phyloP scores from a whole-genome alignment of 2,888 invertebrate genomes.

The Vanessa cardui region DNA sequence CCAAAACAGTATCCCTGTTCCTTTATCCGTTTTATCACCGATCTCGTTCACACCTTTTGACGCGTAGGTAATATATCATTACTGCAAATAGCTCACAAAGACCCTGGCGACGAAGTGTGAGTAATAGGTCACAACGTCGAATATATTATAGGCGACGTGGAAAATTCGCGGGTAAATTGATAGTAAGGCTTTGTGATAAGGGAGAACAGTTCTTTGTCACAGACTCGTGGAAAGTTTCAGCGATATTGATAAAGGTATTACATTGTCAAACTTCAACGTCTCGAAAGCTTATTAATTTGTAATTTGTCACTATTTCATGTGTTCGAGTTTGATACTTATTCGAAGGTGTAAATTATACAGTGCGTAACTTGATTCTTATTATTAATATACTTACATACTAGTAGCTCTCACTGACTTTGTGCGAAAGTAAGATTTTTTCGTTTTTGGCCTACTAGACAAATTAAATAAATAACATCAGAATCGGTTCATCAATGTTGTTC shows the following conservation, averaged over 20 bases:
- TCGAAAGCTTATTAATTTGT: constrained; percentile 2
- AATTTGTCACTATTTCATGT: neutral
- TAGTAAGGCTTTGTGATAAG: constrained; percentile 30
- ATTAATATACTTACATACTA: no score
- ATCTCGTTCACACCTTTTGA: constrained; percentile 45
- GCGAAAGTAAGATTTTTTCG: no score
- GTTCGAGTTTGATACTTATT: no score
- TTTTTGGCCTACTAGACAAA: no score
- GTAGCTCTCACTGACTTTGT: no score
- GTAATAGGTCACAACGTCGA: constrained; percentile 45
- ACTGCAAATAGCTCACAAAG: constrained; percentile 41
- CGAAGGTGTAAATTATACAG: no score
- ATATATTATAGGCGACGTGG: constrained; percentile 46
- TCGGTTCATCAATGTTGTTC: no score
- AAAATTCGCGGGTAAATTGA: constrained; percentile 44
- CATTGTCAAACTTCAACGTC: neutral
- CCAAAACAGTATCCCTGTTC: constrained; percentile 16
- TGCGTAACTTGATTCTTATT: no score
- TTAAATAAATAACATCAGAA: no score
- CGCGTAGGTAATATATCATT: constrained; percentile 44
- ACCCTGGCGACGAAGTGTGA: constrained; percentile 47
- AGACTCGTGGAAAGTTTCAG: constrained; percentile 1
- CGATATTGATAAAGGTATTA: constrained; percentile 3
- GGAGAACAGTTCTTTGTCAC: constrained; percentile 14
- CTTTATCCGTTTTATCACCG: constrained; percentile 30